These are phyloP conservation scores for Hemicentrotus pulcherrimus DNA, from an alignment of 35 echinoderm and acorn worm species.

Conservation along the genomic window DNA sequence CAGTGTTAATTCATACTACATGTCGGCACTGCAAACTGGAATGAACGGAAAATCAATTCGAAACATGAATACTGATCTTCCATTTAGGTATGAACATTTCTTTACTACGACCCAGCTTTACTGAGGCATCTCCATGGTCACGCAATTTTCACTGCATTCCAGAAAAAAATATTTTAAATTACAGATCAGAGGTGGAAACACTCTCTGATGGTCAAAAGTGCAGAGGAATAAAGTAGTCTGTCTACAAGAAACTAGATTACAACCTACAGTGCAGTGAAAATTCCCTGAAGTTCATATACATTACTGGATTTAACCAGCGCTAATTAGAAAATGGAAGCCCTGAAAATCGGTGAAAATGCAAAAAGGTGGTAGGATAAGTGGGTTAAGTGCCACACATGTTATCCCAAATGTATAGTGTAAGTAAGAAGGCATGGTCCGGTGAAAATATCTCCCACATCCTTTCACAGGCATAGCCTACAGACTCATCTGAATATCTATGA, in stretches of 20 bases:
- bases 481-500: too few species aligned
- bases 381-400: neutral
- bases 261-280: neutral
- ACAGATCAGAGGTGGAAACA: neutral
- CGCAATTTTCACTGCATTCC: neutral
- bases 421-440: neutral
- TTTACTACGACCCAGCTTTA: too few species aligned
- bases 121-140: neutral
- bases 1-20: neutral
- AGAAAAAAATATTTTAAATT: neutral
- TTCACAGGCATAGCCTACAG: too few species aligned
- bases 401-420: neutral
- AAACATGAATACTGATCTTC: neutral
- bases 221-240: neutral
- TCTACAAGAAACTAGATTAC: neutral
- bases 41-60: neutral
- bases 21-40: neutral
- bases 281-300: neutral
- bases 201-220: neutral
- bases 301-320: neutral
- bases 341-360: neutral
- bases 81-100: too few species aligned
- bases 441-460: neutral
- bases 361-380: neutral
- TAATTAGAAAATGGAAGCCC: constrained; percentile 10